Percentiles rank a stretch among this genome's conserved stretches.
phyloP scores from a whole-genome alignment of 2,797 vertebrate species.

The Eremophila alpestris region DNA sequence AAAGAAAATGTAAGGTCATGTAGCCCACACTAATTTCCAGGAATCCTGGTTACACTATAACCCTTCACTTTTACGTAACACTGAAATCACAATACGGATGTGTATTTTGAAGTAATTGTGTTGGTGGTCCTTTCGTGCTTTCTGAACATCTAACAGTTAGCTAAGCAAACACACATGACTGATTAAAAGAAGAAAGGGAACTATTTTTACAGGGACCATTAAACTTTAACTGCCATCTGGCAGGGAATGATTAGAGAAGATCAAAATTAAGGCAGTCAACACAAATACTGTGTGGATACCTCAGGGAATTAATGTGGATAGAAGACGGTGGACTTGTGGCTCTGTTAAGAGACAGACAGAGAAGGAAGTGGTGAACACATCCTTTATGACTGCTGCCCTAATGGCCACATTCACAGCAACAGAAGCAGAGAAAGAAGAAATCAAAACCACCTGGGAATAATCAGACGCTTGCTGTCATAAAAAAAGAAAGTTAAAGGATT shows the following conservation, averaged over 20 bases:
- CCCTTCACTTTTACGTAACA: background rate
- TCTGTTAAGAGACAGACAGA: slow-evolving; percentile 77
- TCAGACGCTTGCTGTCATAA: slow-evolving; percentile 75
- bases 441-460: slow-evolving; percentile 77
- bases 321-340: slow-evolving; percentile 75
- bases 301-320: slow-evolving; percentile 76
- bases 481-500: slow-evolving; percentile 74
- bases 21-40: background rate
- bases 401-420: slow-evolving; percentile 74
- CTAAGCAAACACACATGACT: slow-evolving; percentile 81
- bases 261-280: slow-evolving; percentile 84
- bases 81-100: slow-evolving; percentile 39
- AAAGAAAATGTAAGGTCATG: background rate
- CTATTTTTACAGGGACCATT: slow-evolving; percentile 81
- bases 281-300: slow-evolving; percentile 79
- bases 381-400: slow-evolving; percentile 75
- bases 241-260: slow-evolving; percentile 83
- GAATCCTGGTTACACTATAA: background rate
- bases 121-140: slow-evolving; percentile 78
- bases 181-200: slow-evolving; percentile 83
- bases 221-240: slow-evolving; percentile 85
- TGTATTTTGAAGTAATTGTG: slow-evolving; percentile 72
- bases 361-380: slow-evolving; percentile 79
- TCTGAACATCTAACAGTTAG: slow-evolving; percentile 77
- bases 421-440: slow-evolving; percentile 68